A percentile compares a stretch with the other conserved stretches of the same genome.
phyloP scores from a whole-genome alignment of 2,888 invertebrate species.

The Amiota communis region DNA sequence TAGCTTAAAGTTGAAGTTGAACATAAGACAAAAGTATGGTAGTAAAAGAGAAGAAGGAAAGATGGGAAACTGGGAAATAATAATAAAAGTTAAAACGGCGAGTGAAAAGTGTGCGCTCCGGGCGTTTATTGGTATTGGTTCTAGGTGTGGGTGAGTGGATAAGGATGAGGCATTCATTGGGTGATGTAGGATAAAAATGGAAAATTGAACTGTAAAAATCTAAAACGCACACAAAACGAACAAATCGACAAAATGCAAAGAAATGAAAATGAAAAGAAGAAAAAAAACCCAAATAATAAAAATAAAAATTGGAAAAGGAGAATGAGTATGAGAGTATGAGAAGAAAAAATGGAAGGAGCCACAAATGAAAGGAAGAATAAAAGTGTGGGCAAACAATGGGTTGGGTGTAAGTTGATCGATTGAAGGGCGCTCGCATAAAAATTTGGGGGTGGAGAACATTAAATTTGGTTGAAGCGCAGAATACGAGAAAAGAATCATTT shows the following conservation, averaged over 20 bases:
- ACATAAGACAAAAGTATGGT: background rate
- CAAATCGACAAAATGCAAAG: constrained; percentile 32
- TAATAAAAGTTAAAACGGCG: constrained; percentile 29
- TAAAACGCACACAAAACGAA: constrained; percentile 2
- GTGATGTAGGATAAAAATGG: too few relatives aligned
- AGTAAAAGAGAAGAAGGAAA: background rate
- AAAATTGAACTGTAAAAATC: constrained; percentile 1
- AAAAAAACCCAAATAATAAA: background rate
- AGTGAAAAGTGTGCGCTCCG: background rate
- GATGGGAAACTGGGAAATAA: constrained; percentile 21
- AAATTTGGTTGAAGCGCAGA: background rate
- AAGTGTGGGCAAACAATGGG: constrained; percentile 17
- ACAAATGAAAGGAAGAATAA: background rate
- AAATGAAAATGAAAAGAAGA: background rate
- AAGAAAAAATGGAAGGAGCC: background rate
- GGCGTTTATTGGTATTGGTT: background rate
- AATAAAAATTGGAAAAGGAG: background rate
- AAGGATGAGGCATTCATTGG: background rate
- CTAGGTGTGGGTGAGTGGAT: background rate
- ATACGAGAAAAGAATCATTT: constrained; percentile 11
- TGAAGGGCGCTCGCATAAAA: background rate
- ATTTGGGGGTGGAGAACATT: background rate
- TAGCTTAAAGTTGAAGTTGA: constrained; percentile 57
- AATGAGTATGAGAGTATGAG: too few relatives aligned
- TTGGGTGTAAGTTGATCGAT: background rate